Evolutionary conservation across 2,888 invertebrate genomes (phyloP), one percentile per base, ranked within the genome.

Genomic region (Marronus borbonicus): DNA sequence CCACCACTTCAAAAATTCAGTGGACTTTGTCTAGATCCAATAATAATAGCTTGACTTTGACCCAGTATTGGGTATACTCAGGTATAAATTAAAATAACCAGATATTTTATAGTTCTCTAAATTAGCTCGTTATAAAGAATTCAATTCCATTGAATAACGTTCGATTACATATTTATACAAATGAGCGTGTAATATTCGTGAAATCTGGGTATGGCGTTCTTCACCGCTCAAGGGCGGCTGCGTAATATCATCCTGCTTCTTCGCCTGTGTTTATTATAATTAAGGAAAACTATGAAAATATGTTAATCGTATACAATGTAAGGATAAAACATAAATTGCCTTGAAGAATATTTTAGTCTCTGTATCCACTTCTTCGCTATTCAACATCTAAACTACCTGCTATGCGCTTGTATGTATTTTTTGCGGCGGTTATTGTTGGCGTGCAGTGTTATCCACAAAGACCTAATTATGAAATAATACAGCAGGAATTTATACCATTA

Each of bases 401-500:
- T 17, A 74, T 74, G 72, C 39, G 14, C 44, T 24, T 44, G 10
- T 60, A 20, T n/a, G 8, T 60, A 62, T 2, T 74, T 44, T 44
- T 39, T 24, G 17, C 17, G 17, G 24, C 44, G 44, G 14, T 74
- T 31, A 44, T 74, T 39, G 60, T 20, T 5, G 44, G 44, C 5
- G 49, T 39, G 20, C 14, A 36, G 44, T 74, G 72, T 74, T 44
- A 74, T 74, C 72, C 72, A 14, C 72, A 74, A 60, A 8, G 14
- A 24, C 17, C 20, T 1, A 60, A 20, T 10, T 60, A 36, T 17
- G 60, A 60, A 28, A 74, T 74, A 74, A 4, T 74, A 44, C 14
- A 74, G 7, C 60, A 74, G 8, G 60, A 74, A 44, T 74, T 74
- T 10, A 14, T 24, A 24, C 72, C 72, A 24, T 14, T 74, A 24